These are phyloP conservation scores for Hippotragus niger DNA, from an alignment of 2,113 vertebrate species.

Conservation along the genomic window DNA sequence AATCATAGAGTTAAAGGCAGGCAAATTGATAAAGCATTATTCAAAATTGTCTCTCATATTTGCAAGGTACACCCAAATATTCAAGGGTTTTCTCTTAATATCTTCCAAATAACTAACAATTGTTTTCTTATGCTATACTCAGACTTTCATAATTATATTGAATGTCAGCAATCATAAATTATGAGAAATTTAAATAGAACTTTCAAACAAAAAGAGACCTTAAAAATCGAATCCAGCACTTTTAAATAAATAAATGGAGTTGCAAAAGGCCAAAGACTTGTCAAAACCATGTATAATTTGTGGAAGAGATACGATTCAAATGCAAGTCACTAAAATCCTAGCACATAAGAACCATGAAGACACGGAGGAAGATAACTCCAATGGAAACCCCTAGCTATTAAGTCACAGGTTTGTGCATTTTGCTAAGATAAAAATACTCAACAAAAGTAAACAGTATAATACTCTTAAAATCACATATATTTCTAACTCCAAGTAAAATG, in stretches of 20 bases:
- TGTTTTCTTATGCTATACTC: neutral
- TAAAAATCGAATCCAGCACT: neutral
- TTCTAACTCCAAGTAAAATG: neutral
- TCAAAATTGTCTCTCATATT: neutral
- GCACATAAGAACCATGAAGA: neutral
- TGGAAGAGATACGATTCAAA: neutral
- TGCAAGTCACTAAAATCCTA: neutral
- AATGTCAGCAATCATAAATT: slow-evolving; percentile 3
- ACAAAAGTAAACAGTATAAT: neutral
- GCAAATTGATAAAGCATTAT: neutral
- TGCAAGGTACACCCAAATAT: neutral
- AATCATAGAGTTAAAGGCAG: neutral
- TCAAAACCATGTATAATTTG: neutral
- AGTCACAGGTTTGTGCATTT: neutral
- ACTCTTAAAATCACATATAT: neutral
- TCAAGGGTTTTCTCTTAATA: neutral
- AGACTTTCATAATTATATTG: neutral
- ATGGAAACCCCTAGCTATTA: neutral
- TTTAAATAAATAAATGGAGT: neutral
- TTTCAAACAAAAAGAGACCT: neutral
- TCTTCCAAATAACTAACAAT: slow-evolving; percentile 1
- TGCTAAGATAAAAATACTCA: neutral
- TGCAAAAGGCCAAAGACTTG: neutral
- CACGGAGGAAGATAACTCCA: neutral
- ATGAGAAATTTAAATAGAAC: neutral